Evolutionary conservation across 2,797 vertebrate species (phyloP), one percentile per base, ranked within the genome.

Genomic region (Benthosema pterotum): DNA sequence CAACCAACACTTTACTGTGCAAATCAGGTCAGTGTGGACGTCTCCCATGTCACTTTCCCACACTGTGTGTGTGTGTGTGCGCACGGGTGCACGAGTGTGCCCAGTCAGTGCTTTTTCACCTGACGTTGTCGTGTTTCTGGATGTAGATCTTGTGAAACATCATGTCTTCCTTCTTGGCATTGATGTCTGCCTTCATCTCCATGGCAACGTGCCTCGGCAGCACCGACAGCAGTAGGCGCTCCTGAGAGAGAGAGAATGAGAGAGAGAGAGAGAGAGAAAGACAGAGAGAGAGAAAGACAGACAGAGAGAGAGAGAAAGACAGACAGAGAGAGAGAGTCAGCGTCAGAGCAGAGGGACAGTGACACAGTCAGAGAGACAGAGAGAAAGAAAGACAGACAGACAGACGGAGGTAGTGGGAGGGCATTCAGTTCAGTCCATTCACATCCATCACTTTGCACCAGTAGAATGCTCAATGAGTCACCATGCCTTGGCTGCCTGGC

Each of bases 131-230:
- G 47, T 99, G 97, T 84, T 99, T 99, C 92, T 98, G 97, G 88
- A 99, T 99, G 92, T 99, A 99, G 90, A 99, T 99, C 93, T 98
- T 99, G 89, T 99, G 97, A 86, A 99, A 99, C 97, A 98, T 99
- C 96, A 97, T 98, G 92, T 98, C 95, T 91, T 98, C 95, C 88
- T 99, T 96, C 85, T 99, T 98, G 92, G 95, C 96, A 65, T 95
- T 99, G 93, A 99, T 99, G 90, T 99, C 96, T 85, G 94, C 97
- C 93, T 99, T 98, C 97, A 99, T 99, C 92, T 99, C 97, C 96
- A 98, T 97, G 92, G 97, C 97, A 94, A 99, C 97, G n/a, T 99
- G 97, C 81, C 96, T 94, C 79, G 97, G 97, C 85, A 99, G 93
- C 87, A 99, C 97, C 47, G 97, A 99, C 79, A 99, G 94, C 90